Base-by-base conservation (phyloP, 2,113 vertebrate species). In the Empidonax traillii region DNA sequence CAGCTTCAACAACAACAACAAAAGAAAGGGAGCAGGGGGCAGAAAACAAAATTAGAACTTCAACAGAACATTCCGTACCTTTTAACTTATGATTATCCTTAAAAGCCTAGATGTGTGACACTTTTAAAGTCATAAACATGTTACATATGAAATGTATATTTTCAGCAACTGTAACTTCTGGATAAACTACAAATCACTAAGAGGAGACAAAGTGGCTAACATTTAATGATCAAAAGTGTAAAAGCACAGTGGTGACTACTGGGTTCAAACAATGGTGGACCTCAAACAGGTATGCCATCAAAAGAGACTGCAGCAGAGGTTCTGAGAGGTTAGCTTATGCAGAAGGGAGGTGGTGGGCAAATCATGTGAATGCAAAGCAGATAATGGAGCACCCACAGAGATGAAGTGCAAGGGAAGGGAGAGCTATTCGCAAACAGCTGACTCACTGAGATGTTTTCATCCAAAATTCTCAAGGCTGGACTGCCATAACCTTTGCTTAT, bases 381-480 rank as follows among this genome's bases (percentile, higher is more conserved):
- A 47, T 8, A 16, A 16, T 0, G 0, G 58, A 94, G 25, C 35
- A 39, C 25, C 43, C 17, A 12, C 12, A 20, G 51, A 77, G 35
- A 76, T 39, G 69, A 91, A 72, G 46, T 1, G 30, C 33, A 81
- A 81, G 86, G 63, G n/a, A 81, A 69, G n/a, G 37, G 30, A 86
- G 63, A 91, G 81, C n/a, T 89, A 47, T 91, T 79, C 94, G 77
- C 62, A 91, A 91, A 91, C 47, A 90, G 55, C 69, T 91, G 84
- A 93, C n/a, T 92, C 77, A 93, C 69, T 30, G 62, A 90, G 41
- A n/a, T 58, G 49, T 76, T 95, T 92, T 82, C 44, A 72, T 75
- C 22, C 41, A 7, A 30, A 75, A 35, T 44, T 82, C 39, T 81
- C 72, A 47, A 30, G 56, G 35, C 73, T 75, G 44, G 39, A 44